Evolutionary conservation across 2,888 invertebrate species (phyloP).

Genomic region (Busseola fusca): DNA sequence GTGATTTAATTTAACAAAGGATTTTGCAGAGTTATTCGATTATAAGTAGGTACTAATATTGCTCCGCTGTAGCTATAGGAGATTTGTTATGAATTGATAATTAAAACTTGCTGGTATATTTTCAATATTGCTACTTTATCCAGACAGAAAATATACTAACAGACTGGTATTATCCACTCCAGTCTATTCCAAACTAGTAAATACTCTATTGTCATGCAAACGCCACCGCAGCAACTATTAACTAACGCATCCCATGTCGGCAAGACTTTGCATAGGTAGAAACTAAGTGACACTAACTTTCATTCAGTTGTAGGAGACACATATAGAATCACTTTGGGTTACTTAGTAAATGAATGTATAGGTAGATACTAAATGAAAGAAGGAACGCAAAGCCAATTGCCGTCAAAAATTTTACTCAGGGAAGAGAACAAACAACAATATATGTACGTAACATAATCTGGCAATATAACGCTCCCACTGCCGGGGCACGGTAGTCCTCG

Average conservation of each 20-base stretch:
- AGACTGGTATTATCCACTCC: neutral
- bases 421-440: neutral
- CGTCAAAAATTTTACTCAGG: neutral
- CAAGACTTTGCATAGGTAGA: constrained; percentile 22
- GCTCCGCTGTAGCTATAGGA: neutral
- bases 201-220: constrained; percentile 35
- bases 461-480: neutral
- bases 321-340: neutral
- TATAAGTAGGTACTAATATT: neutral
- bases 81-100: too few relatives aligned
- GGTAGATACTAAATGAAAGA: neutral
- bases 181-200: constrained; percentile 16
- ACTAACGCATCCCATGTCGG: constrained; percentile 24
- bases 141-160: neutral
- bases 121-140: neutral
- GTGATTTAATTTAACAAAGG: neutral
- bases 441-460: neutral
- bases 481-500: neutral
- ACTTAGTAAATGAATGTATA: neutral
- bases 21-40: neutral
- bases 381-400: neutral
- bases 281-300: constrained; percentile 11
- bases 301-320: constrained; percentile 1
- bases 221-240: constrained; percentile 13
- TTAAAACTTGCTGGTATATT: neutral